Percentiles rank a stretch among this genome's conserved stretches.
Conservation (phyloP, 2,113 vertebrate species). For the Cottus gobio region DNA sequence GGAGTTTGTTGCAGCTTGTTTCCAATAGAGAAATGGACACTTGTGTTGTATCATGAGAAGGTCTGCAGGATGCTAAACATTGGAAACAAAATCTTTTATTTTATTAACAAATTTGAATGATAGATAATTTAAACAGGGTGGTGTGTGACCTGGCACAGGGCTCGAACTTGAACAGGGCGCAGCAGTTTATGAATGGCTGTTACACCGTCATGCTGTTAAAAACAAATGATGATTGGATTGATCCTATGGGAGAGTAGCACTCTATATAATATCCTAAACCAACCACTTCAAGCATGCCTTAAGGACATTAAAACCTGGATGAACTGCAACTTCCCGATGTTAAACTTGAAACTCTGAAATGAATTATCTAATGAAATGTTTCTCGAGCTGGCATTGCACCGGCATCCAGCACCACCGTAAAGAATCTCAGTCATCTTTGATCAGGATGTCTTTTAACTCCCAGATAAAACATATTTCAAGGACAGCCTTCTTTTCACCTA, state of each 20-base stretch:
- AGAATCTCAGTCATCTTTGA: too few species aligned
- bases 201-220: background rate
- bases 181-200: background rate
- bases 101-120: background rate
- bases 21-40: background rate
- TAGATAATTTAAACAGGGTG: background rate
- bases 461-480: too few species aligned
- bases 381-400: too few species aligned
- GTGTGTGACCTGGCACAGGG: too few species aligned
- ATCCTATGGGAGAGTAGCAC: background rate
- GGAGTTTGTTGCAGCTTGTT: constrained; percentile 21
- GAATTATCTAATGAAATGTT: too few species aligned
- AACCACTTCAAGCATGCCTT: background rate
- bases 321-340: background rate
- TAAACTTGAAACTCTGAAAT: background rate
- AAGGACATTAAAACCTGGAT: background rate
- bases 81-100: background rate
- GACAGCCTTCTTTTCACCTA: background rate
- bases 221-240: background rate
- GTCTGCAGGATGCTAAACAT: background rate
- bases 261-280: background rate
- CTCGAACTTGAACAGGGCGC: background rate
- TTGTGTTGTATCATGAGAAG: background rate
- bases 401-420: too few species aligned
- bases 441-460: too few species aligned